Conservation (phyloP, 2,113 vertebrate genomes). For the Motacilla tschutschensis region DNA sequence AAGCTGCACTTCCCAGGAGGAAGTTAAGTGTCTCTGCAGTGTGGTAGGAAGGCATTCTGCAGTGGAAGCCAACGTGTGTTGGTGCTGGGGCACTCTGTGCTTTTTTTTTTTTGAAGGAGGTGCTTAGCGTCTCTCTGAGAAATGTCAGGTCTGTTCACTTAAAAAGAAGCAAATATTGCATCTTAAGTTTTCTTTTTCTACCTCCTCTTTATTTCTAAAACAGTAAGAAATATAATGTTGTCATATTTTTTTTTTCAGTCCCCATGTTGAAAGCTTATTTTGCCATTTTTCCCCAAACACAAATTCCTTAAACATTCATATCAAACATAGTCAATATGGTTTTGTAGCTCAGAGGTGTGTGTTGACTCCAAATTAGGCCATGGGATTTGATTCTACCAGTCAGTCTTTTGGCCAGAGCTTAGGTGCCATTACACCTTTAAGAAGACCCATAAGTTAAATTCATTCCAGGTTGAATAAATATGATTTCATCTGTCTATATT, state of each 20-base stretch:
- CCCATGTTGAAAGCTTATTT: not conserved
- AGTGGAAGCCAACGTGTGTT: not conserved
- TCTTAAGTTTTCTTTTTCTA: not conserved
- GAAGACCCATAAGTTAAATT: not conserved
- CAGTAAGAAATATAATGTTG: not conserved
- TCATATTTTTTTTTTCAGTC: not conserved
- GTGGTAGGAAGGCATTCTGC: not conserved
- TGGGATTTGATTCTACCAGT: not conserved
- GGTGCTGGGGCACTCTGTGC: not conserved
- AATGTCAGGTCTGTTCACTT: not conserved
- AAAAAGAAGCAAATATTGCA: not conserved
- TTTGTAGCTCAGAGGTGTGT: not conserved
- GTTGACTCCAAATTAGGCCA: not conserved
- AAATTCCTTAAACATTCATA: not conserved
- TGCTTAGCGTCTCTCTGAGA: not conserved
- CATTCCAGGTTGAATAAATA: not conserved
- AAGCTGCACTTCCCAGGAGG: conserved; percentile 43
- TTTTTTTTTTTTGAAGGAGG: not conserved
- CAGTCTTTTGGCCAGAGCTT: not conserved
- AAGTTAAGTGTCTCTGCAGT: conserved; percentile 51
- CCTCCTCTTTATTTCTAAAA: not conserved
- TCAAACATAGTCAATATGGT: not conserved
- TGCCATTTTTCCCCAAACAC: not conserved
- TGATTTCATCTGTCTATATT: not conserved
- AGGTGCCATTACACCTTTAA: not conserved